Conservation (phyloP, 2,113 vertebrate genomes). For the Clarias macrocephalus region DNA sequence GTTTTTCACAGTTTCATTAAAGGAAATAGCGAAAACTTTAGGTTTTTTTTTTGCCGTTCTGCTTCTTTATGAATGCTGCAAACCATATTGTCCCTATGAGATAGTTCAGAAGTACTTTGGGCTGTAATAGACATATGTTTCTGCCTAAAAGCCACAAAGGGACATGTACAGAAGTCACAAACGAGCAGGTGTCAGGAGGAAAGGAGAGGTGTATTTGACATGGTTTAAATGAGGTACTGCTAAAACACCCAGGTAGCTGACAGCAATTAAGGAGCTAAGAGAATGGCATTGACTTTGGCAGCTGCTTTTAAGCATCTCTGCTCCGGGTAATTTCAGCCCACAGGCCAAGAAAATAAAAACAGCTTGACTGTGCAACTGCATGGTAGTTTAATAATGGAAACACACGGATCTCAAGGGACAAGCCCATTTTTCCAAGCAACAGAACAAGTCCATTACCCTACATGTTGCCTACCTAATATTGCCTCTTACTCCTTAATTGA, state of each 20-base stretch:
- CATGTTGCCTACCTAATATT: conserved; percentile 65
- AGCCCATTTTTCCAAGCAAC: conserved; percentile 62
- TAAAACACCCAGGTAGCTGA: conserved; percentile 45
- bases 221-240: conserved; percentile 33
- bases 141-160: not conserved
- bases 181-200: conserved; percentile 16
- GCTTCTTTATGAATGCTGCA: not conserved
- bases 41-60: not conserved
- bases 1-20: conserved; percentile 25
- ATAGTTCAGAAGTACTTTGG: not conserved
- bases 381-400: conserved; percentile 72
- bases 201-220: conserved; percentile 33
- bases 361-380: conserved; percentile 54
- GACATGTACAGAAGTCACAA: not conserved
- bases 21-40: conserved; percentile 30
- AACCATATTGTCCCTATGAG: not conserved
- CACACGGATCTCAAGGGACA: conserved; percentile 58
- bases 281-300: conserved; percentile 44
- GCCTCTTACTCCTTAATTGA: conserved; percentile 66
- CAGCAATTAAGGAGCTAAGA: conserved; percentile 54
- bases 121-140: conserved; percentile 8
- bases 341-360: conserved; percentile 59
- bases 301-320: conserved; percentile 33
- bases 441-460: conserved; percentile 73
- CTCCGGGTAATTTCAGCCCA: conserved; percentile 67